phyloP scores from a whole-genome alignment of 2,797 vertebrate genomes.

The Centroberyx gerrardi region DNA sequence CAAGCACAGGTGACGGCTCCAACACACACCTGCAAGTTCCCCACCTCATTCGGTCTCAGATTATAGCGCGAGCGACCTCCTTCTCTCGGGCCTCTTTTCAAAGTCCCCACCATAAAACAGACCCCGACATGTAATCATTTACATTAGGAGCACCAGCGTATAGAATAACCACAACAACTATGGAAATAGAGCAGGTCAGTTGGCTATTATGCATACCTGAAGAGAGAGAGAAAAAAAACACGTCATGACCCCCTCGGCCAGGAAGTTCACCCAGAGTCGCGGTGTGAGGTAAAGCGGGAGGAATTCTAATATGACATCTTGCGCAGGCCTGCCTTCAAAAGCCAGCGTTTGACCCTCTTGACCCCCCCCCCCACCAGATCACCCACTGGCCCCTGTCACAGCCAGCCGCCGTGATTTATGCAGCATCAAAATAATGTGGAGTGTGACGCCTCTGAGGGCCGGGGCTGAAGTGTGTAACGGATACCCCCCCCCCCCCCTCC shows the following conservation, averaged over 20 bases:
- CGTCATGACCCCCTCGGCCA: constrained; percentile 19
- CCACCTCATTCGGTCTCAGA: constrained; percentile 4
- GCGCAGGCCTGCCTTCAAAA: constrained; percentile 70
- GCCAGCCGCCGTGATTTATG: constrained; percentile 66
- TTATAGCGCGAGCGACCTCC: neutral
- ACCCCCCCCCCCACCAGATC: constrained; percentile 70
- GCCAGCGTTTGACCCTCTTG: constrained; percentile 59
- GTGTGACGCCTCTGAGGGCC: constrained; percentile 54
- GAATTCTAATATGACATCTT: constrained; percentile 62
- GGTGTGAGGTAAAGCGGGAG: constrained; percentile 45
- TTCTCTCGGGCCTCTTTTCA: neutral
- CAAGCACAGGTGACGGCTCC: constrained; percentile 51
- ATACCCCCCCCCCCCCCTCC: constrained; percentile 62
- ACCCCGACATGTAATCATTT: constrained; percentile 8
- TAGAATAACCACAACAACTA: constrained; percentile 25
- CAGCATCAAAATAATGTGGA: constrained; percentile 71
- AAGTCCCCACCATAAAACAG: constrained; percentile 3
- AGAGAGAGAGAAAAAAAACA: constrained; percentile 2
- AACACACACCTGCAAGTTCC: neutral
- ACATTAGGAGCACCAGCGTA: neutral
- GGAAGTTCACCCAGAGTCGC: constrained; percentile 54
- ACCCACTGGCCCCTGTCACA: constrained; percentile 57
- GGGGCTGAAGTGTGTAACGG: constrained; percentile 65
- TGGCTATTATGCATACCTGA: neutral
- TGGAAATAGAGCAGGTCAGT: neutral